Evolutionary conservation across 2,797 vertebrate genomes (phyloP), one percentile per base, ranked within the genome.

Genomic region (Sebastes goodei): DNA sequence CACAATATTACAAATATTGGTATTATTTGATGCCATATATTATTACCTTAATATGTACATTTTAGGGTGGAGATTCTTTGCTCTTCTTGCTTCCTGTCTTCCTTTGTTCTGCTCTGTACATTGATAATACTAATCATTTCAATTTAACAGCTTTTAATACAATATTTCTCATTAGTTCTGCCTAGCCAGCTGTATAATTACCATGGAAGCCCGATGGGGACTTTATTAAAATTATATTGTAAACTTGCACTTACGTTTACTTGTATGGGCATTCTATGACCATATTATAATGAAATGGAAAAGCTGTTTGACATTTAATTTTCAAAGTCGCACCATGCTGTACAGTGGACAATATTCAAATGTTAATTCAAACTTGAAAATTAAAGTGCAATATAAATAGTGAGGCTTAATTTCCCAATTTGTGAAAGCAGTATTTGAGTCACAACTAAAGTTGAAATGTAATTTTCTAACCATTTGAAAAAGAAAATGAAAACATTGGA

Each of bases 151-250:
- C 25, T 76, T 46, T 66, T 7, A 63, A 64, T 49, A 64, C 6
- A 73, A 12, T 15, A 25, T 71, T 61, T 67, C 53, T 73, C 71
- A 78, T 71, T 35, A 64, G 38, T 25, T 76, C 27, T 71, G 21
- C 66, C 7, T 21, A 55, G 38, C 46, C 46, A 49, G 46, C 46
- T 49, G 46, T 49, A 49, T 20, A 49, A 49, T 49, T 49, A 49
- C 46, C 46, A n/a, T n/a, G 20, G 49, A 53, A 53, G 49, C 49
- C 49, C 20, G 4, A 9, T n/a, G 49, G 14, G 20, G 49, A 17
- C 46, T 49, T 53, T 10, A n/a, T n/a, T 10, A 53, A 53, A 53
- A 53, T 53, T 0, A 53, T 53, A 10, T n/a, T 53, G 49, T 53
- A 53, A 53, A 53, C 20, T 53, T 53, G 49, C 46, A 20, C 46